Conservation (phyloP, 2,113 vertebrate species). For the Neolamprologus tretocephalus region DNA sequence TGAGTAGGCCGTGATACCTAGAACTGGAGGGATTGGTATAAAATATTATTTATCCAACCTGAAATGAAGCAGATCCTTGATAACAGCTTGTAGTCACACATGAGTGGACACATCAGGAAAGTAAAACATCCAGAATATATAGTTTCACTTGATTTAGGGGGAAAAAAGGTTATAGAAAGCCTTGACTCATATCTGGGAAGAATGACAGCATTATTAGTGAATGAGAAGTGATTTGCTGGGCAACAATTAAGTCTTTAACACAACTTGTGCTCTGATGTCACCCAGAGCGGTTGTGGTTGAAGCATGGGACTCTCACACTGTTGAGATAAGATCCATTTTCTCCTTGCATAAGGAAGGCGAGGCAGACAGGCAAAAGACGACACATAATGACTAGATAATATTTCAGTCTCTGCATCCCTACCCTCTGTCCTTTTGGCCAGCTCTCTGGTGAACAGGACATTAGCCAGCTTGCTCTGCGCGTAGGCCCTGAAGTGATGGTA, state of each 20-base stretch:
- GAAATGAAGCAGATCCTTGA: neutral
- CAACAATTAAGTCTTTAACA: neutral
- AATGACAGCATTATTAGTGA: neutral
- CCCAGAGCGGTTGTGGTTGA: conserved; percentile 29
- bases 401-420: neutral
- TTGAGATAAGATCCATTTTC: neutral
- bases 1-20: conserved; percentile 55
- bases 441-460: conserved; percentile 69
- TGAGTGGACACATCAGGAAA: neutral
- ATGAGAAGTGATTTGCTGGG: neutral
- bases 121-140: neutral
- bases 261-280: neutral
- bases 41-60: neutral
- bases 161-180: neutral
- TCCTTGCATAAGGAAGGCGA: neutral
- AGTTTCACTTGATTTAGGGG: neutral
- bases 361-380: neutral
- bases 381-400: neutral
- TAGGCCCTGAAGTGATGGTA: conserved; percentile 63
- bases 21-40: neutral
- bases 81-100: neutral
- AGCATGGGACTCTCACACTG: conserved; percentile 53
- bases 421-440: conserved; percentile 62
- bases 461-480: conserved; percentile 72
- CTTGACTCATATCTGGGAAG: neutral